Percentiles rank a stretch among this genome's conserved stretches.
Evolutionary conservation across 2,797 vertebrate genomes (phyloP).

Genomic region (Cryptoprocta ferox): DNA sequence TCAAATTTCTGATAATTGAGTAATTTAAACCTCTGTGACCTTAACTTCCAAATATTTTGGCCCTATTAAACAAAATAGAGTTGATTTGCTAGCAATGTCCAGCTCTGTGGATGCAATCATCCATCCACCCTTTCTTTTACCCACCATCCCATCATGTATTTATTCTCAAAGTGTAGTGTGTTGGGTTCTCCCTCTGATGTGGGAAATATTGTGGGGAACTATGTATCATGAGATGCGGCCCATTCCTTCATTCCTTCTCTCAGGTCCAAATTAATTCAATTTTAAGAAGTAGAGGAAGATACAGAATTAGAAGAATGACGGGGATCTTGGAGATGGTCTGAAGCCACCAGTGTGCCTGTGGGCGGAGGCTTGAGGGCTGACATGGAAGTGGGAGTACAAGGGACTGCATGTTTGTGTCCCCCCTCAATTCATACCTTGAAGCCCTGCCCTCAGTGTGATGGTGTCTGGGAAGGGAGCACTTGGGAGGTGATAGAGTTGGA

Average conservation of each 20-base stretch:
- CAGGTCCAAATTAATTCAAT: background rate
- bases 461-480: background rate
- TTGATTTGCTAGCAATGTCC: background rate
- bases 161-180: background rate
- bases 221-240: accelerated
- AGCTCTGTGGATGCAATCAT: background rate
- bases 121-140: background rate
- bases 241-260: background rate
- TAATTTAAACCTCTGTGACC: background rate
- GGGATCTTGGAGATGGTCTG: too few species aligned
- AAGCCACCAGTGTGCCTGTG: too few species aligned
- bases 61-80: background rate
- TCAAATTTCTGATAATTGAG: slow-evolving; percentile 29
- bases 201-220: too few species aligned
- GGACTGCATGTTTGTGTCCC: background rate
- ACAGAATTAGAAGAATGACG: too few species aligned
- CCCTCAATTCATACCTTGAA: background rate
- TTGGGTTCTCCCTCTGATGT: background rate
- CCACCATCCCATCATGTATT: background rate
- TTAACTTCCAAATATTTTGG: background rate
- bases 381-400: too few species aligned
- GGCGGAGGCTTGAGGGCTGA: accelerated
- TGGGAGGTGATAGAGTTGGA: background rate
- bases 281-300: background rate
- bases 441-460: too few species aligned